Evolutionary conservation across 2,113 vertebrate species (phyloP), one percentile per base, ranked within the genome.

Genomic region (Dryoscopus gambensis): DNA sequence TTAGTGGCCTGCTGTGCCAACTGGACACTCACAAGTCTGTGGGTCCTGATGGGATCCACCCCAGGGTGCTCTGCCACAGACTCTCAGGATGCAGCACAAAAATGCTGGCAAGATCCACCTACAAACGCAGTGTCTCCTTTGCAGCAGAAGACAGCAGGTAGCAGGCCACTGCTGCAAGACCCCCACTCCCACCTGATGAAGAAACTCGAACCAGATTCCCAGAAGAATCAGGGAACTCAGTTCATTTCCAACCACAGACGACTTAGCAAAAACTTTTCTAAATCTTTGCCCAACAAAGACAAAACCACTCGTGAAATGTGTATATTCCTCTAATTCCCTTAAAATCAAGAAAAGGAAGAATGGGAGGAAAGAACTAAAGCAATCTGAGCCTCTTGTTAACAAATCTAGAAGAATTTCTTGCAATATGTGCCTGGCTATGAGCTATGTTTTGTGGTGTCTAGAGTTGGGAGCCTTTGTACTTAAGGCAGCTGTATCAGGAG

Each of bases 101-200:
- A 85, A 22, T 8, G 9, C 59, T 44, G 50, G 17, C 16, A 57
- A 67, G 33, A 62, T 40, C 40, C 46, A 70, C 24, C 37, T 21
- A 52, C 46, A 67, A 57, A 77, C 1, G 5, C 63, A 79, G 27
- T 0, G 0, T 28, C 42, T n/a, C 25, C 57, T 73, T 44, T 33
- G 24, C 0, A 2, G 37, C 31, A 31, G 40, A 50, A 83, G 44
- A 50, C 60, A 49, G 85, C 1, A 2, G 57, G 62, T 15, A 47
- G 28, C 42, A 18, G 17, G 42, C 23, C 57, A 59, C 31, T 11
- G 23, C 75, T 75, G 53, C 37, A 57, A 82, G 56, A 68, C 8
- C n/a, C 65, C 15, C 33, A 18, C 28, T 76, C 23, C 42, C 44
- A 56, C 33, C 14, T 56, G 18, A 77, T 40, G 46, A 37, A 80